Base-by-base conservation (phyloP, 2,888 invertebrate genomes). In the Bembecia ichneumoniformis region DNA sequence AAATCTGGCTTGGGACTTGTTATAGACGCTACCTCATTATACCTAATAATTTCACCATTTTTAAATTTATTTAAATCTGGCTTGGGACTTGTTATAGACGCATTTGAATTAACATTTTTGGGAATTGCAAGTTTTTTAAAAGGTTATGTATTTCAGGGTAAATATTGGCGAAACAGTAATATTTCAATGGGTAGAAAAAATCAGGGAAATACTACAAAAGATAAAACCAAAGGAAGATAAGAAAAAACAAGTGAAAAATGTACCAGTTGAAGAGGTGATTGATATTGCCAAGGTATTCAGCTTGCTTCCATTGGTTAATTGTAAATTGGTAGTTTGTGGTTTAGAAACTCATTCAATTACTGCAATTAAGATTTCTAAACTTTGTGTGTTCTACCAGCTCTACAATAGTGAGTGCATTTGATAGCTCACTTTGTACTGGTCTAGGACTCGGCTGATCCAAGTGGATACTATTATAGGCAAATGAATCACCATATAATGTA, bases 141-240 rank as follows among this genome's bases (percentile, higher is more conserved):
- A 47, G n/a, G n/a, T n/a, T 40, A 13, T 40, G 13, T 43, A 35
- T 72, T 76, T 45, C 76, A 93, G 93, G 66, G 90, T 91, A 50
- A 90, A 91, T 68, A 64, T 90, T 52, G 94, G 94, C 35, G 90
- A 92, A 71, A 90, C 90, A 56, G 89, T 94, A 3, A 77, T 94
- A 34, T 94, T 90, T 69, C 89, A 93, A 62, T 94, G 94, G 93
- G 91, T 93, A 10, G 94, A 94, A 68, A 90, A 89, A 68, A 87
- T 94, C 50, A 81, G 93, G 64, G 93, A 93, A 71, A 82, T 90
- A 53, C 68, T 81, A 43, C 77, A 75, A 49, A 61, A 63, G n/a
- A 70, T 77, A 14, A 77, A 77, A 55, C 58, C 69, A 1, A 56
- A 62, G 0, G 66, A 71, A 45, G 48, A 56, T 11, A 49, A 60